Base-by-base conservation (phyloP, 1,140 invertebrate genomes). In the Euwallacea fornicatus region DNA sequence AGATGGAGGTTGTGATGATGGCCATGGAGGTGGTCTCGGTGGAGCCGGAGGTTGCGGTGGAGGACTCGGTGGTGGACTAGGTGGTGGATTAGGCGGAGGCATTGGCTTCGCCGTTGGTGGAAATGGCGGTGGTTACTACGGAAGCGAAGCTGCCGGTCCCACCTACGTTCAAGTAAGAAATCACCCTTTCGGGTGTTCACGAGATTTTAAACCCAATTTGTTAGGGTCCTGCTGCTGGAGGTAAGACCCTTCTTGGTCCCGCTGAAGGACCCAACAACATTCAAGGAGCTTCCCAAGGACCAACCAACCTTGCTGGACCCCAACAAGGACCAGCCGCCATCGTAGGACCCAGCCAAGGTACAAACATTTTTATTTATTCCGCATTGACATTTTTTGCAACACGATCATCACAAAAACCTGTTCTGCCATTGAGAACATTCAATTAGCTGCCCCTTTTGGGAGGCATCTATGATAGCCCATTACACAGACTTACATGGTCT, bases 301-400 rank as follows among this genome's bases (percentile, higher is more conserved):
- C 71, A 6, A 67, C 71, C 71, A 67, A 72, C 64, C 65, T 72
- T 21, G 71, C 62, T 21, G 71, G 71, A 72, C 71, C 71, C 43
- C 71, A 72, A 67, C 71, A 72, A 72, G 71, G 71, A 43, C 71
- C 71, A 9, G 71, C 71, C 53, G 47, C 54, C 46, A 72, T 72
- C 33, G 71, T 72, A 61, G 71, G 71, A 72, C 71, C 71, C 16
- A 66, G 62, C 65, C 71, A 72, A 64, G 69, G 69, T 71, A 33
- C 4, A 1, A 33, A 33, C 21, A 33, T 33, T 4, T 33, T 33
- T 33, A 33, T 4, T 33, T 33, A 33, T 33, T 33, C 21, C 21
- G 21, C 21, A 33, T 33, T 33, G 21, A 33, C 21, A 33, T 33
- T 33, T 33, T 33, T 33, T 33, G 21, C 21, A 33, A 33, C 21